Conservation (phyloP, 2,113 vertebrate genomes). For the Otis tarda region DNA sequence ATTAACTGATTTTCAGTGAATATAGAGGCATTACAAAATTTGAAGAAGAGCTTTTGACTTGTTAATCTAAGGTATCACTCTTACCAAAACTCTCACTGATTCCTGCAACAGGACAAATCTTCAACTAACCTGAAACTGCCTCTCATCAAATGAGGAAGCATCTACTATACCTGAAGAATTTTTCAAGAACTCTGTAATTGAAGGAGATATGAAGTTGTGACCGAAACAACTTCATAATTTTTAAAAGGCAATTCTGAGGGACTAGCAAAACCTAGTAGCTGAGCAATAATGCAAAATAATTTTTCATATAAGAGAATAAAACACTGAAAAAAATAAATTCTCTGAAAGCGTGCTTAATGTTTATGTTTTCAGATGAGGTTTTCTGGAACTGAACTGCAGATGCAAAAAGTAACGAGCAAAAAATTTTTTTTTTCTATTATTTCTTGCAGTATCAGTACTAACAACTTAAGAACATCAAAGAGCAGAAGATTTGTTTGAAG, state of each 20-base stretch:
- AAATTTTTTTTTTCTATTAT: background rate
- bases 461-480: background rate
- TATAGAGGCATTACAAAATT: background rate
- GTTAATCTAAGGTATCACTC: background rate
- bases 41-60: background rate
- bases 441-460: background rate
- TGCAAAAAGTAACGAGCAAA: background rate
- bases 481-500: background rate
- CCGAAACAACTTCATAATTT: background rate
- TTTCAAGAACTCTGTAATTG: background rate
- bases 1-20: background rate
- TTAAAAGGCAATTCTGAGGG: background rate
- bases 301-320: background rate
- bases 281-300: background rate
- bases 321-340: background rate
- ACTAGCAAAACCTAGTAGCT: background rate
- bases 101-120: background rate
- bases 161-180: background rate
- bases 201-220: background rate
- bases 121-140: background rate
- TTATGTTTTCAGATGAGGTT: background rate
- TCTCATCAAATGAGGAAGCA: background rate
- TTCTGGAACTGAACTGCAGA: background rate
- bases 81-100: background rate
- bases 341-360: background rate